Conservation (phyloP, 2,797 vertebrate genomes). For the Mormyrops attenuatus region DNA sequence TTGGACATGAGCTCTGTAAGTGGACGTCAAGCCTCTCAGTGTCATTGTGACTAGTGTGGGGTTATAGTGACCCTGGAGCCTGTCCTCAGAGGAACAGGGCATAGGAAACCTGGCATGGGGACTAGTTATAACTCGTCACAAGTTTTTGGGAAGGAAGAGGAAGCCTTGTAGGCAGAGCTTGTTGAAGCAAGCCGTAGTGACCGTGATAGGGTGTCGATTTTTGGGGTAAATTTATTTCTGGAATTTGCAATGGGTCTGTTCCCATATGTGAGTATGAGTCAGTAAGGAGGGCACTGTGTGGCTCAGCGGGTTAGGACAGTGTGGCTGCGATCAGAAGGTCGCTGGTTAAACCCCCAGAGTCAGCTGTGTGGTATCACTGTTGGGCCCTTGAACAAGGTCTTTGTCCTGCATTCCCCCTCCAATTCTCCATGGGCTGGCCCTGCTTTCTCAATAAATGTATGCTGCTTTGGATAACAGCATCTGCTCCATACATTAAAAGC, state of each 20-base stretch:
- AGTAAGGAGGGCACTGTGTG: neutral
- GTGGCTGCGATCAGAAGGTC: neutral
- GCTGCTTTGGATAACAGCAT: neutral
- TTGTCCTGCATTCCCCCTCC: neutral
- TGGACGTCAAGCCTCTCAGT: neutral
- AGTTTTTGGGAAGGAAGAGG: neutral
- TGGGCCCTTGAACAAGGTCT: neutral
- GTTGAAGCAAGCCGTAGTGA: neutral
- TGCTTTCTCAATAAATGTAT: neutral
- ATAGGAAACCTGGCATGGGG: neutral
- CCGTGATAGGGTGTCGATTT: neutral
- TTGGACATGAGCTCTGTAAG: neutral
- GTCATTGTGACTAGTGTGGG: neutral
- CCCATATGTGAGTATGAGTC: neutral
- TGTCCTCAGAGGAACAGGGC: neutral
- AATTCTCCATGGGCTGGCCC: neutral
- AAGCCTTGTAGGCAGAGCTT: neutral
- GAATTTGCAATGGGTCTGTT: neutral
- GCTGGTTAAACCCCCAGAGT: neutral
- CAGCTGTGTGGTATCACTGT: neutral
- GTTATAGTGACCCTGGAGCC: neutral
- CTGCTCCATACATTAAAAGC: neutral
- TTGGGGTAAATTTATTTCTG: neutral
- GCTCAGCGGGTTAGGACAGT: neutral
- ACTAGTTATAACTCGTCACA: neutral